These are phyloP conservation scores for Cololabis saira DNA, from an alignment of 2,113 vertebrate species.

Conservation along the genomic window DNA sequence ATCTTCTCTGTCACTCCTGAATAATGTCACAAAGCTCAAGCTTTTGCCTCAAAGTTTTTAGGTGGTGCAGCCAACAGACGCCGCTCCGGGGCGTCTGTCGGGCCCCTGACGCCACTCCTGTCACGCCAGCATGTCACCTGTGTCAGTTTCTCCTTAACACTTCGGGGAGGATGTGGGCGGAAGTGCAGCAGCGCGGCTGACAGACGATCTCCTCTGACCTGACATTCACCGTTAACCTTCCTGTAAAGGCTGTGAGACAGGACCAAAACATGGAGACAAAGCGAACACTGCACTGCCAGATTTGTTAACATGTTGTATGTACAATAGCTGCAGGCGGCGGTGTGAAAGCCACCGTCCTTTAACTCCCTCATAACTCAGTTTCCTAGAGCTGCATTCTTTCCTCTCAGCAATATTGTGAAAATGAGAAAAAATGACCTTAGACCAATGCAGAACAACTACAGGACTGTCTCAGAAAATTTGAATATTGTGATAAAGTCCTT, in stretches of 20 bases:
- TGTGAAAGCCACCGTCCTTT: no score
- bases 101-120: constrained; percentile 54
- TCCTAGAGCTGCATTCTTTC: no score
- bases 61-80: constrained; percentile 25
- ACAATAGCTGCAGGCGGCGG: no score
- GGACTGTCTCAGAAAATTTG: no score
- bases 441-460: no score
- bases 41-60: constrained; percentile 22
- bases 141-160: constrained; percentile 61
- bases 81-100: constrained; percentile 28
- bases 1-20: constrained; percentile 24
- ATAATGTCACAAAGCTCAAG: constrained; percentile 35
- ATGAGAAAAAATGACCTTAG: no score
- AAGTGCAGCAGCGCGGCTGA: constrained; percentile 44
- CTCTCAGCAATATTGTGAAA: no score
- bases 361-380: no score
- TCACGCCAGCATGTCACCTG: constrained; percentile 49
- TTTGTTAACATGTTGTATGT: constrained; percentile 6
- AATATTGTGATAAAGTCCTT: no score
- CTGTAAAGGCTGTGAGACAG: constrained; percentile 35
- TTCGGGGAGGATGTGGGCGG: constrained; percentile 29
- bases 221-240: constrained; percentile 35
- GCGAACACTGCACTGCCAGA: not conserved
- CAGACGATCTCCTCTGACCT: constrained; percentile 59
- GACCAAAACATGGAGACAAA: constrained; percentile 19